Percentiles rank a stretch among this genome's conserved stretches.
These are phyloP conservation scores for Nephrotoma guestfalica DNA, from an alignment of 2,888 invertebrate genomes.

Conservation along the genomic window DNA sequence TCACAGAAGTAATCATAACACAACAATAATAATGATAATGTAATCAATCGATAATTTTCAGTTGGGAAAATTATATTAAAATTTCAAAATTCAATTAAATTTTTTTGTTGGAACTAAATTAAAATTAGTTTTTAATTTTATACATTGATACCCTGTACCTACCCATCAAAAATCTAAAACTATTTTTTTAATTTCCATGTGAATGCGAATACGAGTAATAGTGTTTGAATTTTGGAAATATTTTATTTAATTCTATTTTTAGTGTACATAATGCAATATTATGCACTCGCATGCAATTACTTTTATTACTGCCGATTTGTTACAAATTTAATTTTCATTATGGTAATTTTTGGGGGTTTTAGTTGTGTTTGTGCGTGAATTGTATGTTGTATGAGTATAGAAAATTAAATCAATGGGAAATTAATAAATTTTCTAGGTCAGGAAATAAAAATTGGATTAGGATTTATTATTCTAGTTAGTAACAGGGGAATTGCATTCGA, in stretches of 20 bases:
- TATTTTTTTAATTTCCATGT: not conserved
- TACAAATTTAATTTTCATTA: not conserved
- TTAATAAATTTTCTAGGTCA: not conserved
- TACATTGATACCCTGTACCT: not conserved
- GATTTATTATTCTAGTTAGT: too few species aligned
- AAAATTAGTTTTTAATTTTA: not conserved
- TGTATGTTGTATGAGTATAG: not conserved
- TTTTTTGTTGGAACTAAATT: not conserved
- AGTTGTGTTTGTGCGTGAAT: not conserved
- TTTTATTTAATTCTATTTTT: not conserved
- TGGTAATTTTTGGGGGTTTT: not conserved
- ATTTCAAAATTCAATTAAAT: not conserved
- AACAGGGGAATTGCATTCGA: too few species aligned
- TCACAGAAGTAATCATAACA: not conserved
- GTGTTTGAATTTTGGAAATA: not conserved
- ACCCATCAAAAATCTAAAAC: not conserved
- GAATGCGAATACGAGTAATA: not conserved
- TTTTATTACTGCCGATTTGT: not conserved
- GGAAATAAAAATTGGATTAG: not conserved
- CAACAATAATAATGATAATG: not conserved
- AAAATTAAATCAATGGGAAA: not conserved
- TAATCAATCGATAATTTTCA: not conserved
- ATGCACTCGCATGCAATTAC: not conserved
- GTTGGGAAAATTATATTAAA: not conserved
- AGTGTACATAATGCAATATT: not conserved